Conservation (phyloP, 1,140 invertebrate genomes). For the Drosophila arawakana region DNA sequence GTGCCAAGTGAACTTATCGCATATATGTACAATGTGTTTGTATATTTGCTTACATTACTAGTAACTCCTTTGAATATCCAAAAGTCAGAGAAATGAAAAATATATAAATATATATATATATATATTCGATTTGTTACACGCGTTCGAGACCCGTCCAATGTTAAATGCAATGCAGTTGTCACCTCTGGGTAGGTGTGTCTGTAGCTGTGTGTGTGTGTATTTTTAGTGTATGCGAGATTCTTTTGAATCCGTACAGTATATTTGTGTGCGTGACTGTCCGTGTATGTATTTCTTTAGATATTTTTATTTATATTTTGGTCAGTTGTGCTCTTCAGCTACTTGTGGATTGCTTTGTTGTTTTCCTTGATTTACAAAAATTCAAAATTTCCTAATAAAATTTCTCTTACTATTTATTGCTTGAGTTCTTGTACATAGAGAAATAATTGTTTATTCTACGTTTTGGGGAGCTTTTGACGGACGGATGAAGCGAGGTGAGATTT, state of each 20-base stretch:
- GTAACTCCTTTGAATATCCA: conserved; percentile 3
- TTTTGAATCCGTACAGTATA: neutral
- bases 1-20: too few species aligned
- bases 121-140: conserved; percentile 10
- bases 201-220: conserved; percentile 9
- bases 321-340: conserved; percentile 56
- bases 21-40: neutral
- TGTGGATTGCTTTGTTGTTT: conserved; percentile 67
- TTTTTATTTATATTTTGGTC: conserved; percentile 57
- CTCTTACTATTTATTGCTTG: conserved; percentile 49
- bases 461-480: conserved; percentile 15
- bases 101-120: conserved; percentile 9
- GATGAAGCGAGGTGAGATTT: neutral
- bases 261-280: neutral
- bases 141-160: conserved; percentile 30
- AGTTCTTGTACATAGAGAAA: conserved; percentile 33
- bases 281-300: conserved; percentile 28
- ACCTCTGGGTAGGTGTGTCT: conserved; percentile 3
- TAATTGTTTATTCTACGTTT: conserved; percentile 66
- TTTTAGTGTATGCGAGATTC: neutral
- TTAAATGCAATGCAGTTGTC: conserved; percentile 46
- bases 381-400: conserved; percentile 51
- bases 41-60: conserved; percentile 28
- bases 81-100: neutral
- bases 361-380: conserved; percentile 45